A percentile compares a stretch with the other conserved stretches of the same genome.
Conservation (phyloP, 2,797 vertebrate genomes). For the Enteromius thamalakanensis region DNA sequence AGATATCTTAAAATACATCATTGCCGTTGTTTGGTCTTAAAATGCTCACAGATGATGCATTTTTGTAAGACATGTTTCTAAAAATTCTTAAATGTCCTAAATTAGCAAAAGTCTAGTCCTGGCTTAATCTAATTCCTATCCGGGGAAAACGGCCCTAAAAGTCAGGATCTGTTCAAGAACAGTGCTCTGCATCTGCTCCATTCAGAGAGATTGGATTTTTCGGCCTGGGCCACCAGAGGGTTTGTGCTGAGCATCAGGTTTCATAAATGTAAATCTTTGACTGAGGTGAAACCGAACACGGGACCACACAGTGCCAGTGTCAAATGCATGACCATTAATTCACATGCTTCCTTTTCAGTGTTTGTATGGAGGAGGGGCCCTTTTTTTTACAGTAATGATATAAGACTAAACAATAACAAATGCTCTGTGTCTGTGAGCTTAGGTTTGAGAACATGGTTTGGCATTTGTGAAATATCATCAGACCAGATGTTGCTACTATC, state of each 20-base stretch:
- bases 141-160: no score
- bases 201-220: conserved; percentile 11
- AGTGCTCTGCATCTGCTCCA: conserved; percentile 13
- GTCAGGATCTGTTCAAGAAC: background rate
- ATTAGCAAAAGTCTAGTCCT: no score
- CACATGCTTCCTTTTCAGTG: conserved; percentile 23
- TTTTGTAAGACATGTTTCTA: no score
- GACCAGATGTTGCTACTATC: background rate
- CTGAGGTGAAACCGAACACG: conserved; percentile 36
- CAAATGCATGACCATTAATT: conserved; percentile 33
- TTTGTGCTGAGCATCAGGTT: conserved; percentile 69
- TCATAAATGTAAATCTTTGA: conserved; percentile 61
- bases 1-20: no score
- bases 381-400: background rate
- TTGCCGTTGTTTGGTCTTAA: no score
- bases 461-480: background rate
- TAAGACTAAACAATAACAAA: conserved; percentile 17
- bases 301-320: conserved; percentile 39
- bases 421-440: background rate
- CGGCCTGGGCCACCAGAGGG: conserved; percentile 56
- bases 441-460: background rate
- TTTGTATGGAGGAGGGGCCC: background rate
- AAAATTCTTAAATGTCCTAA: no score
- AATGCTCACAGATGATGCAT: no score
- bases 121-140: no score